phyloP scores from a whole-genome alignment of 2,113 vertebrate genomes.

The Callocephalon fimbriatum region DNA sequence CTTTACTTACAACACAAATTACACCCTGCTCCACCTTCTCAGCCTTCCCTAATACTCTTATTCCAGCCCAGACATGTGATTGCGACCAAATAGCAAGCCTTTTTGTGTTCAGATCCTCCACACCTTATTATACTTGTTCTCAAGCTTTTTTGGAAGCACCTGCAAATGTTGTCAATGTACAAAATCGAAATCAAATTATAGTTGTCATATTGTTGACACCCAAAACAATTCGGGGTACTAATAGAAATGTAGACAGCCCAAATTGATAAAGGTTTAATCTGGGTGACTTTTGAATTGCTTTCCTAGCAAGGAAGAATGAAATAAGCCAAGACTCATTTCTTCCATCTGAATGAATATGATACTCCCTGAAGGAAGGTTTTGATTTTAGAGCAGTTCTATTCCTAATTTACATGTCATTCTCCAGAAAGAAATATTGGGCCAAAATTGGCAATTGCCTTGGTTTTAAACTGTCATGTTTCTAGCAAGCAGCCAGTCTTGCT shows the following conservation, averaged over 20 bases:
- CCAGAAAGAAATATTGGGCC: neutral
- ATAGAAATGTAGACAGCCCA: constrained; percentile 4
- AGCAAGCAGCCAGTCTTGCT: neutral
- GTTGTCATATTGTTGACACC: neutral
- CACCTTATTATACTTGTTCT: neutral
- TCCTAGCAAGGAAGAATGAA: neutral
- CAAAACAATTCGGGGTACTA: neutral
- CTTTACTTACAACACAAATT: neutral
- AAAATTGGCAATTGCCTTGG: neutral
- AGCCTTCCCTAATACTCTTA: neutral
- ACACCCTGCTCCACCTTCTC: neutral
- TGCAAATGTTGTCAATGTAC: neutral
- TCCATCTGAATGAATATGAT: neutral
- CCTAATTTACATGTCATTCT: neutral
- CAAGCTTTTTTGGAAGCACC: neutral
- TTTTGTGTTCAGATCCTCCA: neutral
- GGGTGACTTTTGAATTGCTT: neutral
- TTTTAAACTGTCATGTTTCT: neutral
- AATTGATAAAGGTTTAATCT: neutral
- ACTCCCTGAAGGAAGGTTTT: neutral
- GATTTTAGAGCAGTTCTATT: neutral
- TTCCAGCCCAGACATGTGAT: neutral
- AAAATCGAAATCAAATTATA: neutral
- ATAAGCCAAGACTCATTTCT: neutral
- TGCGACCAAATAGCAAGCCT: neutral